These are phyloP conservation scores for Jaculus jaculus DNA, from an alignment of 2,113 vertebrate genomes.

Conservation along the genomic window DNA sequence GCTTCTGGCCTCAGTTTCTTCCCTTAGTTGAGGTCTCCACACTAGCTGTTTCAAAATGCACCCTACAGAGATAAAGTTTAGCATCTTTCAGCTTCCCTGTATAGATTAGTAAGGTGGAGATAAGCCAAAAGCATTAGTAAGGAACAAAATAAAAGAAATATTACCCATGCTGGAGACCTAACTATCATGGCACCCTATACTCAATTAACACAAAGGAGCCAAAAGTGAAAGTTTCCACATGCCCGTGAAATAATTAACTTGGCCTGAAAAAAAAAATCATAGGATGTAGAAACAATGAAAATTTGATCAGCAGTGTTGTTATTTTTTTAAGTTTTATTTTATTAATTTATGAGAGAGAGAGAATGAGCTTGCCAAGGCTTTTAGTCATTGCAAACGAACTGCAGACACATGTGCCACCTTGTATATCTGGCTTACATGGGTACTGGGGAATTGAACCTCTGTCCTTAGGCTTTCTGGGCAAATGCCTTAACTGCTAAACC, in stretches of 20 bases:
- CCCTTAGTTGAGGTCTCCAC: neutral
- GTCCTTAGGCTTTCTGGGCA: too few relatives aligned
- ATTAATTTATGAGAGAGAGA: too few relatives aligned
- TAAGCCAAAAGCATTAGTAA: slow-evolving; percentile 45
- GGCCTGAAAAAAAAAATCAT: neutral
- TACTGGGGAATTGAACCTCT: too few relatives aligned
- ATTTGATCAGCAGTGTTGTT: neutral
- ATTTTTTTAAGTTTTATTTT: too few relatives aligned
- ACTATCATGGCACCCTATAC: neutral
- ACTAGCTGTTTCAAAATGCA: slow-evolving; percentile 33
- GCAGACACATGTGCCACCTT: too few relatives aligned
- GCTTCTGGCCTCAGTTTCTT: neutral
- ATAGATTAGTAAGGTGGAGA: neutral
- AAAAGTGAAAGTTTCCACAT: neutral
- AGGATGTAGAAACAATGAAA: neutral
- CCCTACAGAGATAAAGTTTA: neutral
- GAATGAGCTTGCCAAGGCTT: too few relatives aligned
- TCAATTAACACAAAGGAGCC: neutral
- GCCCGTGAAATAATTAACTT: slow-evolving; percentile 2
- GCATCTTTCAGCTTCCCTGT: neutral
- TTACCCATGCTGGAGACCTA: neutral
- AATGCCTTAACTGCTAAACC: too few relatives aligned
- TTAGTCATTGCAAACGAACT: too few relatives aligned
- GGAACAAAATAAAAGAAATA: neutral
- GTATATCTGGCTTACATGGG: too few relatives aligned